Base-by-base conservation (phyloP, 1,140 invertebrate genomes). In the Octopus sinensis region DNA sequence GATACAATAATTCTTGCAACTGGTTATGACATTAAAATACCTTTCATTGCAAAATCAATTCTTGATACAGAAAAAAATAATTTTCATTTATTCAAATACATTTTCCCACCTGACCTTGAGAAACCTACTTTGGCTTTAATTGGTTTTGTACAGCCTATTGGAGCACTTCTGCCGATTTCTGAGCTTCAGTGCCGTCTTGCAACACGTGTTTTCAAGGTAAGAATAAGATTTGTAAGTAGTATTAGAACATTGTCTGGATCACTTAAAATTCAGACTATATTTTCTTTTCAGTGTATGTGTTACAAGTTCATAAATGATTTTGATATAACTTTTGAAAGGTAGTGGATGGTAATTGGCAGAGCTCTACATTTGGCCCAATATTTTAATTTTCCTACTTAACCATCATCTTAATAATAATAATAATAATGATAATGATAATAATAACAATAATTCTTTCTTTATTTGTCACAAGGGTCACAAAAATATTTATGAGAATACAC, bases 111-210 rank as follows among this genome's bases (percentile, higher is more conserved):
- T 4, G 82, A 89, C 53, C 82, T 90, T 6, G 79, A 86, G 30
- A 88, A 88, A n/a, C 83, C 80, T 0, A 90, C 89, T 2, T 76
- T 93, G 62, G 90, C 91, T n/a, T 85, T 93, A 3, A 92, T 93
- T 79, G 92, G 92, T 0, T 88, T 92, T 54, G 85, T 92, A 71
- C 92, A 93, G 84, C 91, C 92, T 54, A 83, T 92, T 17, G 92
- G 92, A 71, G 87, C 91, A 53, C 86, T 92, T n/a, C 88, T 92
- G 83, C 92, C 92, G 7, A 90, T 92, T 54, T 82, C 84, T 10
- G 87, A 88, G 80, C 52, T 86, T 75, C 87, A 88, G 75, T 84
- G 85, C 76, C 51, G 86, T 53, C 71, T 87, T 6, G 84, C 83
- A 0, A 85, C 86, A 12, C 79, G 83, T 23, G 84, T 87, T 51